A percentile compares a stretch with the other conserved stretches of the same genome.
phyloP scores from a whole-genome alignment of 2,113 vertebrate species.

The Asarcornis scutulata region DNA sequence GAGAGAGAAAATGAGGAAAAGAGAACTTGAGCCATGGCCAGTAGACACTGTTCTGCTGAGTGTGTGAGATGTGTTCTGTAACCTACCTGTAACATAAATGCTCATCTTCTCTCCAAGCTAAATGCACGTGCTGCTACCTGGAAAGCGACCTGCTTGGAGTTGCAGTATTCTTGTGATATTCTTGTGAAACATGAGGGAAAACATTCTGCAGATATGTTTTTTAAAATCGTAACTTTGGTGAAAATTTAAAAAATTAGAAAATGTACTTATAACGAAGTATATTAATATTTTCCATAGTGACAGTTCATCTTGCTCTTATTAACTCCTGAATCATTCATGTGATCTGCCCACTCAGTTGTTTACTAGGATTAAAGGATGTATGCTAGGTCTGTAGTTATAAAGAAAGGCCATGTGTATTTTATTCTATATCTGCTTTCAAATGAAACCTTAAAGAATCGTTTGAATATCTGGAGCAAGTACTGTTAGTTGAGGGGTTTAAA shows the following conservation, averaged over 20 bases:
- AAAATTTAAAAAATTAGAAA: not conserved
- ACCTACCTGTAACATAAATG: fast-evolving
- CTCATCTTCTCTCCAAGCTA: not conserved
- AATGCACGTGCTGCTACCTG: not conserved
- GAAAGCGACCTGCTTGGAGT: not conserved
- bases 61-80: not conserved
- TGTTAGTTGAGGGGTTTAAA: not conserved
- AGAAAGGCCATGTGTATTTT: not conserved
- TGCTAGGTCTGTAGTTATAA: not conserved
- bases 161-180: not conserved
- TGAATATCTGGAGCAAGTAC: not conserved
- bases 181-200: not conserved
- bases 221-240: not conserved
- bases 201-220: fast-evolving
- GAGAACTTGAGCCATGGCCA: not conserved
- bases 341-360: not conserved
- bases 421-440: not conserved
- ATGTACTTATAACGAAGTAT: not conserved
- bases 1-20: not conserved
- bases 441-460: not conserved
- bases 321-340: not conserved
- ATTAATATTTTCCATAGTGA: not conserved
- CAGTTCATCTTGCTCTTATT: not conserved
- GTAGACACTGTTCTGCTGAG: not conserved
- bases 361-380: not conserved